These are phyloP conservation scores for Mystacornis crossleyi DNA, from an alignment of 2,113 vertebrate species.

Conservation along the genomic window DNA sequence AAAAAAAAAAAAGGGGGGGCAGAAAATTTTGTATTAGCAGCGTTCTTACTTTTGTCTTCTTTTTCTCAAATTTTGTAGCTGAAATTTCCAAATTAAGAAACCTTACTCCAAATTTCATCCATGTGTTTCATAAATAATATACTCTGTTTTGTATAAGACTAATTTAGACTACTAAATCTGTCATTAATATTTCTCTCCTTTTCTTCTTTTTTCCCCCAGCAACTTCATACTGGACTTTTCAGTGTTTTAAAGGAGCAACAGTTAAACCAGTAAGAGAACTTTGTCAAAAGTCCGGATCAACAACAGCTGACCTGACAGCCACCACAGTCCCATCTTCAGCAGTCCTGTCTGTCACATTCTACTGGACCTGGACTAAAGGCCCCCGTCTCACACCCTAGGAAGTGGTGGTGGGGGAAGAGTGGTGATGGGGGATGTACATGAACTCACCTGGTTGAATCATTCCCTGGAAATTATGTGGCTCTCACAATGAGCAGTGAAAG, in stretches of 20 bases:
- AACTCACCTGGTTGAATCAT: neutral
- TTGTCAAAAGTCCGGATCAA: neutral
- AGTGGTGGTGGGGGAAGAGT: neutral
- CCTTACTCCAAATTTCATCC: neutral
- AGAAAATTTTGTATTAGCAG: neutral
- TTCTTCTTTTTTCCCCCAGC: neutral
- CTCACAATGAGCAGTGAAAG: neutral
- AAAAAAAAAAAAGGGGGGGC: no score
- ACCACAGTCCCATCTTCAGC: neutral
- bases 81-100: neutral
- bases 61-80: neutral
- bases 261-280: neutral
- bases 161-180: neutral
- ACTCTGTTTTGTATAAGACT: neutral
- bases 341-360: neutral
- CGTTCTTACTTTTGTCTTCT: neutral
- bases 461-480: neutral
- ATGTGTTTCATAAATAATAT: neutral
- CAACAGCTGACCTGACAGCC: neutral
- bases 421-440: neutral
- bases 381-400: neutral
- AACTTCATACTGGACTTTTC: neutral
- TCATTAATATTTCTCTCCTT: neutral
- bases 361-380: neutral
- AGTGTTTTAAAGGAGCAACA: neutral